These are phyloP conservation scores for Aphelenchoides avenae DNA, from an alignment of 1,140 invertebrate genomes.

Conservation along the genomic window DNA sequence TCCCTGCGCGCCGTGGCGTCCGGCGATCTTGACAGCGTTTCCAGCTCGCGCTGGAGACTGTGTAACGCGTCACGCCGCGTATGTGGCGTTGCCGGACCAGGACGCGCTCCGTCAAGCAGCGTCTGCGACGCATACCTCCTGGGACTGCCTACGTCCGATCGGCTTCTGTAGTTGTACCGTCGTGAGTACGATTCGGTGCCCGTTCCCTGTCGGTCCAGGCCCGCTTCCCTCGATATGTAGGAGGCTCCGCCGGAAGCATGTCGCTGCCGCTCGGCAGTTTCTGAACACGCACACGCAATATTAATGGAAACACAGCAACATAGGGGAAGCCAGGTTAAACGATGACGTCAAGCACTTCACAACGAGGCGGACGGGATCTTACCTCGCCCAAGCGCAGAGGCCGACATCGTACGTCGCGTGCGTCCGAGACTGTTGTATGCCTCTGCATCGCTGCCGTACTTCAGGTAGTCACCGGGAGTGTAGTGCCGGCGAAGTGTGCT, in stretches of 20 bases:
- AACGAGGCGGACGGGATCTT: conserved; percentile 13
- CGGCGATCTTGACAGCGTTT: conserved; percentile 54
- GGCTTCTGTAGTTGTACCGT: conserved; percentile 56
- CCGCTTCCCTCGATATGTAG: conserved; percentile 43
- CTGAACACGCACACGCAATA: too few species aligned
- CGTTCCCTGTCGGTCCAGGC: conserved; percentile 35
- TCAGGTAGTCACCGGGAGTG: conserved; percentile 57
- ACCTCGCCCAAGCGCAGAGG: conserved; percentile 56
- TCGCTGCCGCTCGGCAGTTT: conserved; percentile 39
- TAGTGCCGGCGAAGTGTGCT: conserved; percentile 57
- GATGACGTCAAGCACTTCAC: background rate
- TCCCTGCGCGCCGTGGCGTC: conserved; percentile 36
- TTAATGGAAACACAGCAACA: too few species aligned
- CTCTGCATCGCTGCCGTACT: conserved; percentile 43
- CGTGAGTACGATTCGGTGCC: conserved; percentile 44
- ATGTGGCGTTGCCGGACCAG: conserved; percentile 50
- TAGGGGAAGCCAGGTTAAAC: background rate
- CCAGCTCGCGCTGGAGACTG: conserved; percentile 54
- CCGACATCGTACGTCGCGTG: conserved; percentile 53
- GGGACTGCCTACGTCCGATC: conserved; percentile 52
- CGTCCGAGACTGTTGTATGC: conserved; percentile 54
- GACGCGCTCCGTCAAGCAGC: conserved; percentile 51
- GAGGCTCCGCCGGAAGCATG: conserved; percentile 52
- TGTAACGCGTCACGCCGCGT: conserved; percentile 49
- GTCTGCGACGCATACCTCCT: conserved; percentile 56